Evolutionary conservation across 1,140 invertebrate genomes (phyloP), one percentile per base, ranked within the genome.

Genomic region (Nylanderia fulva): DNA sequence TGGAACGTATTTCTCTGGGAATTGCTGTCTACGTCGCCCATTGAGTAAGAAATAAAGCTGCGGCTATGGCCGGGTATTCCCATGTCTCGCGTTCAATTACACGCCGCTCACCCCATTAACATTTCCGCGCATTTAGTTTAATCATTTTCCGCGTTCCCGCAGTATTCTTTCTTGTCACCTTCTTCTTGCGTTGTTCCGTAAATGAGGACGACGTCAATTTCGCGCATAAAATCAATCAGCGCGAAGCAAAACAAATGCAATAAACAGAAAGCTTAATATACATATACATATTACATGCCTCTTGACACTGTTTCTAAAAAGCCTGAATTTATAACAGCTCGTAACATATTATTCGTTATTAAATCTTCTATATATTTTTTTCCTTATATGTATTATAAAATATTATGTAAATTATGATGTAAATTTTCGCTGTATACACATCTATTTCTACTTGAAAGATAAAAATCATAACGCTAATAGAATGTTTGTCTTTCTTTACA

Each of bases 1-100:
- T 86, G 85, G 87, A 82, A 66, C 87, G 85, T 90, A 89, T 86
- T 90, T 90, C 85, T 89, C 85, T 68, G 87, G 80, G 87, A 90
- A 90, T 90, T 89, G 85, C 88, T 89, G 88, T 90, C 88, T 86
- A 79, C 85, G 79, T 89, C 85, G 75, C 83, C 85, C 87, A 89
- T 89, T 68, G 87, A 80, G 85, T 86, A 86, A 90, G 88, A 90
- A 90, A 90, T 90, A 90, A 89, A 90, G 87, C 88, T 64, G 66
- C 74, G 33, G 85, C 80, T 85, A 85, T 64, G 87, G 85, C 61
- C 63, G 84, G 74, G 87, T 85, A 89, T 89, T 85, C 85, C 79
- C 80, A 86, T 89, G 88, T 83, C 86, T 71, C 85, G 79, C 60
- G 88, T 89, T 90, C 88, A 90, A 90, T 90, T 89, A 90, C 88